Conservation (phyloP, 2,888 invertebrate genomes). For the Onchidella celtica region DNA sequence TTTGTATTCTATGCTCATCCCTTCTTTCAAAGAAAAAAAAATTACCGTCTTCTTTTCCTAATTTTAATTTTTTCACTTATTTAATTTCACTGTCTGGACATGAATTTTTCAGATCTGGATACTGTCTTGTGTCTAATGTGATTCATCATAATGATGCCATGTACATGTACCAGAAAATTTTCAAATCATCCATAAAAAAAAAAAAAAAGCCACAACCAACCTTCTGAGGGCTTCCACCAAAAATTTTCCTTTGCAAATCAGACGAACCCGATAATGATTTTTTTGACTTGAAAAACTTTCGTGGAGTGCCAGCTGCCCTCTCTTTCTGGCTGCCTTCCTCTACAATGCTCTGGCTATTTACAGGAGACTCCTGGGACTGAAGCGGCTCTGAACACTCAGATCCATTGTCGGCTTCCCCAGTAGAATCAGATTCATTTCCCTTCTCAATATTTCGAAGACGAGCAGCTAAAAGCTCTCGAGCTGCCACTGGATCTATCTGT, state of each 20-base stretch:
- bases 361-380: slow-evolving; percentile 36
- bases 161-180: too few relatives aligned
- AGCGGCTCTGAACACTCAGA: slow-evolving; percentile 37
- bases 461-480: slow-evolving; percentile 28
- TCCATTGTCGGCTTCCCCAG: slow-evolving; percentile 31
- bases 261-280: slow-evolving; percentile 53
- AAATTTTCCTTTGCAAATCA: slow-evolving; percentile 50
- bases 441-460: slow-evolving; percentile 36
- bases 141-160: too few relatives aligned
- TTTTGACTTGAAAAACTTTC: slow-evolving; percentile 70
- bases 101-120: too few relatives aligned
- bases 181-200: too few relatives aligned
- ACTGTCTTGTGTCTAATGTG: too few relatives aligned
- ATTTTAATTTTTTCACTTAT: too few relatives aligned
- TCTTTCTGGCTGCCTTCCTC: slow-evolving; percentile 59
- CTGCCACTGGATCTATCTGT: slow-evolving; percentile 24
- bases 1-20: too few relatives aligned
- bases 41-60: too few relatives aligned
- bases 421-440: slow-evolving; percentile 39
- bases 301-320: slow-evolving; percentile 44
- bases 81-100: too few relatives aligned
- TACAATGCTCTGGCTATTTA: slow-evolving; percentile 46
- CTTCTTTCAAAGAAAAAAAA: too few relatives aligned
- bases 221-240: slow-evolving; percentile 66
- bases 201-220: slow-evolving; percentile 30